These are phyloP conservation scores for Nemoura dubitans DNA, from an alignment of 2,888 invertebrate genomes.

Conservation along the genomic window DNA sequence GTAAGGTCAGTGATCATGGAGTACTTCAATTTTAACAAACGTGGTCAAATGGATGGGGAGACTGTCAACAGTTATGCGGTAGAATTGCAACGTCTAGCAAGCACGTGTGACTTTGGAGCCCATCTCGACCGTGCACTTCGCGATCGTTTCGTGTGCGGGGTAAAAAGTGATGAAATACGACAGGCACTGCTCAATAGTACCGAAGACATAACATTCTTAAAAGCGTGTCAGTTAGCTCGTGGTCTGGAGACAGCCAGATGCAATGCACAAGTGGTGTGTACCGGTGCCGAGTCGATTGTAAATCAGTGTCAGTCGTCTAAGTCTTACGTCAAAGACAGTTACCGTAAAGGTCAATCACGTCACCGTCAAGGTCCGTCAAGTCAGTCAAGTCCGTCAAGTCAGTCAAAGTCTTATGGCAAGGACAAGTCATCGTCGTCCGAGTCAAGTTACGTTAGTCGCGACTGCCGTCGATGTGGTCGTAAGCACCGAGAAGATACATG, in stretches of 20 bases:
- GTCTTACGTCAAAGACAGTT: no score
- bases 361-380: not conserved
- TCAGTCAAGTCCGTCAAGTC: not conserved
- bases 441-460: not conserved
- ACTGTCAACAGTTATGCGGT: constrained; percentile 50
- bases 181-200: constrained; percentile 52
- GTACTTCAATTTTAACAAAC: constrained; percentile 53
- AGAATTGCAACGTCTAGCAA: constrained; percentile 52
- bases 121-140: constrained; percentile 53
- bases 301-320: not conserved
- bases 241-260: constrained; percentile 46
- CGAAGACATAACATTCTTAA: constrained; percentile 48
- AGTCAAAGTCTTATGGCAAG: not conserved
- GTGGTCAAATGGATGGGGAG: constrained; percentile 50
- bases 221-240: constrained; percentile 47
- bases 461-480: not conserved
- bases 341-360: not conserved
- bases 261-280: constrained; percentile 37
- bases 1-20: constrained; percentile 53
- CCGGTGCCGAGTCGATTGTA: not conserved
- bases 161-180: constrained; percentile 49
- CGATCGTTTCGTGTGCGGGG: constrained; percentile 53
- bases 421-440: not conserved
- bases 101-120: constrained; percentile 52
- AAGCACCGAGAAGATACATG: not conserved